A percentile compares a stretch with the other conserved stretches of the same genome.
phyloP scores from a whole-genome alignment of 2,888 invertebrate genomes.

The Coelopa pilipes region DNA sequence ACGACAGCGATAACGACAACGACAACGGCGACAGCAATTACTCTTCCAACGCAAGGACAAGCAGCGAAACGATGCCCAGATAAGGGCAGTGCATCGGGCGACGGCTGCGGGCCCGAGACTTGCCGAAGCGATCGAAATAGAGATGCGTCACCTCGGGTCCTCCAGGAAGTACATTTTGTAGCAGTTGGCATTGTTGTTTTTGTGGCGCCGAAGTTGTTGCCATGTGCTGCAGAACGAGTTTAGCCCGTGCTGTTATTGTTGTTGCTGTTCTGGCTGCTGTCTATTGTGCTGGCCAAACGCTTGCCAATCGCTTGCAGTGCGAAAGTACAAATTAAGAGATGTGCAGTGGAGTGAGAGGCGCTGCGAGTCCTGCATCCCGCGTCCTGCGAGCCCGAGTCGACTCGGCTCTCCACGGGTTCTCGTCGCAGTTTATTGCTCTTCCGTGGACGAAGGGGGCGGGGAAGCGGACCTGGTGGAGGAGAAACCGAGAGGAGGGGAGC shows the following conservation, averaged over 20 bases:
- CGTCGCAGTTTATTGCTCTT: constrained; percentile 19
- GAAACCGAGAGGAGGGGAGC: neutral
- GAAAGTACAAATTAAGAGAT: too few species aligned
- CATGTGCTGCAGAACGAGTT: neutral
- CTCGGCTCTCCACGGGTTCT: constrained; percentile 14
- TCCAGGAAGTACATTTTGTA: constrained; percentile 8
- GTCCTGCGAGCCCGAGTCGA: neutral
- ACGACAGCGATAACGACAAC: constrained; percentile 4
- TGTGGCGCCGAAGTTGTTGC: neutral
- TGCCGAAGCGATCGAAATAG: constrained; percentile 21
- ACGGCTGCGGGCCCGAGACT: constrained; percentile 18
- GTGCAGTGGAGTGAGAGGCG: neutral
- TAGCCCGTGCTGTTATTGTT: neutral
- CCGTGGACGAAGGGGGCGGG: neutral
- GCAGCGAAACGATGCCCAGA: constrained; percentile 10
- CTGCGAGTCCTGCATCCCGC: constrained; percentile 4
- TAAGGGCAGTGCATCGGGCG: constrained; percentile 24
- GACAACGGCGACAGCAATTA: neutral
- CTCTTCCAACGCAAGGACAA: constrained; percentile 1
- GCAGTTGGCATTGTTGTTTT: neutral
- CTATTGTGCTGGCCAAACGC: constrained; percentile 1
- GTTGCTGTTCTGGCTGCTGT: neutral
- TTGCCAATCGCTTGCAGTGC: too few species aligned
- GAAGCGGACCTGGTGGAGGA: neutral
- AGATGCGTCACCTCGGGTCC: constrained; percentile 18